These are phyloP conservation scores for Ectemnius continuus DNA, from an alignment of 2,888 invertebrate genomes.

Conservation along the genomic window DNA sequence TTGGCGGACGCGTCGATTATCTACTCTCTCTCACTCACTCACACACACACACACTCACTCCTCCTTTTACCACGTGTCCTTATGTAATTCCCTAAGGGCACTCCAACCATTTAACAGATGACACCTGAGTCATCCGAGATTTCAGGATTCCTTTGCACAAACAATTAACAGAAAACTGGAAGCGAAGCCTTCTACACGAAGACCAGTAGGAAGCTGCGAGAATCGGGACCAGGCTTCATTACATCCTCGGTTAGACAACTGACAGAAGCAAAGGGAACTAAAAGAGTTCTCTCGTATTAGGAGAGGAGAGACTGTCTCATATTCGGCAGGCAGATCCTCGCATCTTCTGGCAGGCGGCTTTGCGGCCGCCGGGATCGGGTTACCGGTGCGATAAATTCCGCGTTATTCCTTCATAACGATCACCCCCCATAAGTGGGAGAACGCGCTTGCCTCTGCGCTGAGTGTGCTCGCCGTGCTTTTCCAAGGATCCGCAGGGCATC, in stretches of 20 bases:
- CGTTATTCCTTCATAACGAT: conserved; percentile 37
- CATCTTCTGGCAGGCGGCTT: neutral
- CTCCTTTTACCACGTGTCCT: conserved; percentile 1
- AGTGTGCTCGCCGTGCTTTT: neutral
- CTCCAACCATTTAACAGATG: too few relatives aligned
- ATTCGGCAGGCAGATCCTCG: neutral
- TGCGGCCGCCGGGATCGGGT: conserved; percentile 9
- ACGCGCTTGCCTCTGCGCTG: neutral
- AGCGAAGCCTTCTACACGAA: too few relatives aligned
- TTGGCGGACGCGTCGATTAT: neutral
- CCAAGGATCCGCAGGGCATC: conserved; percentile 16
- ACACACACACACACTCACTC: too few relatives aligned
- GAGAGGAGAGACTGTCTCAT: neutral
- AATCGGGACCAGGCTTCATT: too few relatives aligned
- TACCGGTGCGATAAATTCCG: conserved; percentile 43
- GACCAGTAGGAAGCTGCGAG: too few relatives aligned
- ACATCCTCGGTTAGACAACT: neutral
- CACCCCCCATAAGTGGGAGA: neutral
- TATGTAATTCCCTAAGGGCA: neutral
- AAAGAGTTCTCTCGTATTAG: neutral
- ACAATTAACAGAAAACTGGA: too few relatives aligned
- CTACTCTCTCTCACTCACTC: neutral
- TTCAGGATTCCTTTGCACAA: too few relatives aligned
- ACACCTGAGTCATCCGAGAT: too few relatives aligned
- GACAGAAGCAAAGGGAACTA: neutral